Conservation (phyloP, 1,140 invertebrate species). For the Leptestheria dahalacensis region DNA sequence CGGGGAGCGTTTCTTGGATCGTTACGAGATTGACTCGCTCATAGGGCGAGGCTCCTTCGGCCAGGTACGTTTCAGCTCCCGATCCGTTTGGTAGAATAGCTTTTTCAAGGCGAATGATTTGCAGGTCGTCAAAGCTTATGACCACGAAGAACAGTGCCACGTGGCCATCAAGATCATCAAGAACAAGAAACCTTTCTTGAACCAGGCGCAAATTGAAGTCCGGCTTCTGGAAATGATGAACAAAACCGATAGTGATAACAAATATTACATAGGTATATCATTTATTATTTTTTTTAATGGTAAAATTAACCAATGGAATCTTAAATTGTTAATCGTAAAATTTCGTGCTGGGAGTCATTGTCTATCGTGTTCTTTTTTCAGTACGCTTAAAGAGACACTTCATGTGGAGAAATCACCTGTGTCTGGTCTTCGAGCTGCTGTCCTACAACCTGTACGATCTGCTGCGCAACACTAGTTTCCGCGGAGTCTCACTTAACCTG, state of each 20-base stretch:
- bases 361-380: too few species aligned
- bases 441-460: constrained; percentile 99
- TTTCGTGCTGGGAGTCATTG: too few species aligned
- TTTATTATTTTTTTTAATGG: neutral
- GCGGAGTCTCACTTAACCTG: constrained; percentile 95
- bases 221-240: constrained; percentile 99
- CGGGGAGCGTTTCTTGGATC: constrained; percentile 96
- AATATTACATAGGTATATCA: constrained; percentile 93
- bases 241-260: constrained; percentile 91
- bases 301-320: too few species aligned
- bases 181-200: constrained; percentile 99
- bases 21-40: constrained; percentile 96
- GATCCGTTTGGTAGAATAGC: too few species aligned
- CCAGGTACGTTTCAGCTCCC: constrained; percentile 42
- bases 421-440: constrained; percentile 97
- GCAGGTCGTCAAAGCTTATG: constrained; percentile 95
- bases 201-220: constrained; percentile 99
- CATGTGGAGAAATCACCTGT: constrained; percentile 98
- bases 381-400: constrained; percentile 99
- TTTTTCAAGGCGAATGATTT: too few species aligned
- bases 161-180: constrained; percentile 99
- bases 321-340: too few species aligned
- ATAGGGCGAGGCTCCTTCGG: constrained; percentile 97
- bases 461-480: constrained; percentile 97
- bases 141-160: constrained; percentile 90